Percentiles rank a stretch among this genome's conserved stretches.
phyloP scores from a whole-genome alignment of 1,140 invertebrate genomes.

The Meteorus sp. region DNA sequence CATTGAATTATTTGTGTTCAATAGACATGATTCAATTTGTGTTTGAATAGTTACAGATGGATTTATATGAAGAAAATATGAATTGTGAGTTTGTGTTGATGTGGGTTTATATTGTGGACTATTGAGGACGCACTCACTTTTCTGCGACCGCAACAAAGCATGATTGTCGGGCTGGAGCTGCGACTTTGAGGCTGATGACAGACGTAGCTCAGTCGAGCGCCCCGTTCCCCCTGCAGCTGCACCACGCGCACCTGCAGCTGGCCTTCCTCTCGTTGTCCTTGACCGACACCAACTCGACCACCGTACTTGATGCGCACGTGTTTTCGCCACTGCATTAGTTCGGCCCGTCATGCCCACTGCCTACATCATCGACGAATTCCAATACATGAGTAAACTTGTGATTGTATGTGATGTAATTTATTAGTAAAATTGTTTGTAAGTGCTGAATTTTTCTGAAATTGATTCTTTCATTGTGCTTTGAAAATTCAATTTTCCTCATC shows the following conservation, averaged over 20 bases:
- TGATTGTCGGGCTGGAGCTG: slow-evolving; percentile 59
- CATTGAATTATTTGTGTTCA: too few species aligned
- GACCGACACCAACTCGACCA: slow-evolving; percentile 61
- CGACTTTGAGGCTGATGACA: slow-evolving; percentile 52
- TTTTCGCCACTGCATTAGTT: slow-evolving; percentile 62
- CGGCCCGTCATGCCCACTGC: slow-evolving; percentile 59
- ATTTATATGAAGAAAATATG: too few species aligned
- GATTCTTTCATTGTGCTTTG: too few species aligned
- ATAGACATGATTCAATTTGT: slow-evolving; percentile 3
- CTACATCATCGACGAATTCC: slow-evolving; percentile 18
- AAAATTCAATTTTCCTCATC: too few species aligned
- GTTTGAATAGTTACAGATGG: too few species aligned
- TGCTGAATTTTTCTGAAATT: too few species aligned
- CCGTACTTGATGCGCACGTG: slow-evolving; percentile 62
- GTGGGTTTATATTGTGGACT: background rate
- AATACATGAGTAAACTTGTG: too few species aligned
- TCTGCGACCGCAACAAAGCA: slow-evolving; percentile 85
- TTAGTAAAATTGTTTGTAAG: too few species aligned
- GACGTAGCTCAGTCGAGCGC: slow-evolving; percentile 54
- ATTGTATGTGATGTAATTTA: too few species aligned
- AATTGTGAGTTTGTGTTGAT: background rate
- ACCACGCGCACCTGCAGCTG: slow-evolving; percentile 57
- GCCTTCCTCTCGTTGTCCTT: slow-evolving; percentile 54
- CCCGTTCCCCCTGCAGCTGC: slow-evolving; percentile 55
- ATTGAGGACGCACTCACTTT: slow-evolving; percentile 63